Evolutionary conservation across 2,113 vertebrate species (phyloP), one percentile per base, ranked within the genome.

Genomic region (Thomomys bottae): DNA sequence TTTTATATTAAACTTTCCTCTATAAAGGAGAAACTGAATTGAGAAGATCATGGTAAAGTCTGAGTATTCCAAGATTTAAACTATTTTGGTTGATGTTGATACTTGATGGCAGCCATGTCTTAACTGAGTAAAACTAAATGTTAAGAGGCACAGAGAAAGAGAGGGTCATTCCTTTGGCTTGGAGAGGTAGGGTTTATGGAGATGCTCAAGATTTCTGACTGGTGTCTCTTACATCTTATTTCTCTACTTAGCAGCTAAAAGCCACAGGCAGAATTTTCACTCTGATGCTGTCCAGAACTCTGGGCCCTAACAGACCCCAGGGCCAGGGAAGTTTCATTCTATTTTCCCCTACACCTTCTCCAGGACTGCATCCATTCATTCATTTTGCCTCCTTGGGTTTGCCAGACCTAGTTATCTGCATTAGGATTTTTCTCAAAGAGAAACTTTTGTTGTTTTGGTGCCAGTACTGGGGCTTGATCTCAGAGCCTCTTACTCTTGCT

Each of bases 181-280:
- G 23, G 32, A 79, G 12, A 24, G 26, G 72, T 61, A 7, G 61
- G 15, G 38, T 30, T 83, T 42, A 70, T 42, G 45, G 0, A 34
- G 42, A 21, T 70, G 17, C 54, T 73, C 7, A 83, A 78, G 76
- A 84, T 75, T 49, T 36, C 75, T 20, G 70, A 15, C 23, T 61
- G 18, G 17, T 76, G 24, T 61, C 30, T 91, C n/a, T n/a, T n/a
- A 5, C 8, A 10, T 45, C 49, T 85, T 64, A 54, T 23, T 92
- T 87, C n/a, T 94, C 67, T 57, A 11, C 3, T n/a, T 40, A 68
- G 28, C 66, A 78, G 77, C 57, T 36, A 68, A 81, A 88, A 66
- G 24, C 21, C 30, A 2, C 28, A 70, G 5, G 28, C n/a, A 59
- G 20, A 17, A 11, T 45, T 89, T 59, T 54, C 2, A 57, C 12